Evolutionary conservation across 1,140 invertebrate genomes (phyloP), one percentile per base, ranked within the genome.

Genomic region (Penaeus chinensis): DNA sequence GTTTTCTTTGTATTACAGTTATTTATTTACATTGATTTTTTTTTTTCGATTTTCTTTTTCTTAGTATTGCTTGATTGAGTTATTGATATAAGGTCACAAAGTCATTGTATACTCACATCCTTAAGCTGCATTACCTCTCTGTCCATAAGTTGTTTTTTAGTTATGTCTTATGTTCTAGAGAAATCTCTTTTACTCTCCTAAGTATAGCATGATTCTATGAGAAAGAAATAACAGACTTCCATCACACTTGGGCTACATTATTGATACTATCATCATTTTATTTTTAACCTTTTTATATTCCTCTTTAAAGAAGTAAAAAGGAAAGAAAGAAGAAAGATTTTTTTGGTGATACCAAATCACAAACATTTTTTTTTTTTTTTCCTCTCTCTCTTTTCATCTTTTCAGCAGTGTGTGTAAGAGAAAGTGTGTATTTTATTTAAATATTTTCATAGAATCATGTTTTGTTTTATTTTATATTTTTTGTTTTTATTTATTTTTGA

Each of bases 141-240:
- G 83, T 85, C 83, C 83, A 85, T 78, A 63, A 77, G 61, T 77
- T 85, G 69, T 61, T 77, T 85, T 81, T 78, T 85, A 65, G 71
- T 78, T 78, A 60, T 85, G 61, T 85, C 61, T 65, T 77, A 42
- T 77, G 71, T 77, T 78, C 63, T 85, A 77, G 71, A 54, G 71
- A 79, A 20, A 78, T 77, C 60, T 78, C 61, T 85, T 77, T 76
- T 77, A 77, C 65, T n/a, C 83, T 85, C 74, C 74, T 85, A 78
- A 77, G 69, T 77, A 65, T 85, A 63, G 60, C 62, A 77, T 78
- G 83, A 85, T 85, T 85, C 83, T 85, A 77, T 65, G 69, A 85
- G 78, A 62, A 76, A 65, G 60, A 42, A 32, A 42, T 60, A 47
- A 54, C 54, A 54, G 54, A 54, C 77, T 60, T 79, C 77, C 47